Evolutionary conservation across 2,888 invertebrate genomes (phyloP).

Genomic region (Thymelicus lineola): DNA sequence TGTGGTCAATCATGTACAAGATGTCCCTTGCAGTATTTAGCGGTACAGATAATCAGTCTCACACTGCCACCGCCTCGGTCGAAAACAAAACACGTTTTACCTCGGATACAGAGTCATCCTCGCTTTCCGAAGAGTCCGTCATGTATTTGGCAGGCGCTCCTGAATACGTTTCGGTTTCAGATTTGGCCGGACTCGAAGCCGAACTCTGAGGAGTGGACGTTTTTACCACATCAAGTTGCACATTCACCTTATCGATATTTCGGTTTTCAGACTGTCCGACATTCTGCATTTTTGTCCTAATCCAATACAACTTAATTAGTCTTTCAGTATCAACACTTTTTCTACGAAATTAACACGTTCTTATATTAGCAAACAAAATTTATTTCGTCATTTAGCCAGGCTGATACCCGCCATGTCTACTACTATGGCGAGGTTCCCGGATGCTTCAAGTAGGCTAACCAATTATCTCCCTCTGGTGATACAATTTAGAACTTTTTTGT

Average conservation of each 20-base stretch:
- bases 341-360: constrained; percentile 83
- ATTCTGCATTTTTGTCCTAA: constrained; percentile 96
- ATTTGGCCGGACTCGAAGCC: constrained; percentile 92
- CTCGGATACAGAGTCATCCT: constrained; percentile 98
- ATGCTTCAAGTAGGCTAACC: constrained; percentile 86
- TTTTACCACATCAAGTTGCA: constrained; percentile 89
- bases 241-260: constrained; percentile 92
- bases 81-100: constrained; percentile 89
- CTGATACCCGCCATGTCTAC: constrained; percentile 92
- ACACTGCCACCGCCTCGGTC: constrained; percentile 82
- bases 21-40: constrained; percentile 89
- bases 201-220: constrained; percentile 94
- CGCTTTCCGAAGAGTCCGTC: constrained; percentile 97
- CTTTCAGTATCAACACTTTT: constrained; percentile 84
- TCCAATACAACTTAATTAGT: constrained; percentile 83
- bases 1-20: constrained; percentile 83
- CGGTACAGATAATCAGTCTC: constrained; percentile 84
- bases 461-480: constrained; percentile 81
- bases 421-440: constrained; percentile 90
- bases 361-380: constrained; percentile 84
- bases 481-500: constrained; percentile 64
- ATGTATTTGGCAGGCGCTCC: constrained; percentile 94
- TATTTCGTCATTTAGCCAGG: constrained; percentile 88
- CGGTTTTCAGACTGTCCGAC: constrained; percentile 94
- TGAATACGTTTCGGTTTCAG: constrained; percentile 94